Conservation (phyloP, 2,888 invertebrate genomes). For the Thecophora atra region DNA sequence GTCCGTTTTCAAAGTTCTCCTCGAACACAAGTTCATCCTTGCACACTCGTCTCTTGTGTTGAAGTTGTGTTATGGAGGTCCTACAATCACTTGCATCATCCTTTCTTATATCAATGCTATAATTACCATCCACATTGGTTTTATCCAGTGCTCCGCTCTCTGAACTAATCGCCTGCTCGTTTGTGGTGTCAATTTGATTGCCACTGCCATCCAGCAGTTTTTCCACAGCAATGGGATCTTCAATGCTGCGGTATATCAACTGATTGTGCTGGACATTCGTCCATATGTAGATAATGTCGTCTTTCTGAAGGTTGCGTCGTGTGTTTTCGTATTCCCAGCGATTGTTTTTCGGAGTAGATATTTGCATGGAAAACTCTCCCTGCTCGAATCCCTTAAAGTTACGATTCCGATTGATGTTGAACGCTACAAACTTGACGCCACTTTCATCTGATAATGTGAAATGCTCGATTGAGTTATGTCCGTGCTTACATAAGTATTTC, state of each 20-base stretch:
- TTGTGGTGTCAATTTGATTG: slow-evolving; percentile 3
- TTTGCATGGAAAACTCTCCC: slow-evolving; percentile 69
- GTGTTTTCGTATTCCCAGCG: slow-evolving; percentile 69
- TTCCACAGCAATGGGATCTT: slow-evolving; percentile 44
- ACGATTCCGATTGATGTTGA: slow-evolving; percentile 74
- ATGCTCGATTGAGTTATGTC: not conserved
- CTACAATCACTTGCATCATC: slow-evolving; percentile 31
- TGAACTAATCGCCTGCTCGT: slow-evolving; percentile 2
- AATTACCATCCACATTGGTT: not conserved
- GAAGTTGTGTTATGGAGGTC: slow-evolving; percentile 38
- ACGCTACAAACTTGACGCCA: slow-evolving; percentile 70
- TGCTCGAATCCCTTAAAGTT: slow-evolving; percentile 66
- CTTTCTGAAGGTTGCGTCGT: slow-evolving; percentile 64
- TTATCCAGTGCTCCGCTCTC: not conserved
- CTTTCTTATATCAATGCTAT: not conserved
- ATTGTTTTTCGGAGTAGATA: slow-evolving; percentile 64
- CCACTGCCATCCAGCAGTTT: not conserved
- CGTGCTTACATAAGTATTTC: no score
- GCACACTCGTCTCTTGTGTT: slow-evolving; percentile 60
- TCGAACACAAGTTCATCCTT: slow-evolving; percentile 70
- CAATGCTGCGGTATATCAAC: slow-evolving; percentile 63
- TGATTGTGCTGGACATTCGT: slow-evolving; percentile 70
- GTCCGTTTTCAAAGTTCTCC: slow-evolving; percentile 69
- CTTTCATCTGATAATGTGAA: slow-evolving; percentile 65
- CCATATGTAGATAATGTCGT: slow-evolving; percentile 73